Percentiles rank a stretch among this genome's conserved stretches.
phyloP scores from a whole-genome alignment of 2,888 invertebrate species.

The Sycophila texana region DNA sequence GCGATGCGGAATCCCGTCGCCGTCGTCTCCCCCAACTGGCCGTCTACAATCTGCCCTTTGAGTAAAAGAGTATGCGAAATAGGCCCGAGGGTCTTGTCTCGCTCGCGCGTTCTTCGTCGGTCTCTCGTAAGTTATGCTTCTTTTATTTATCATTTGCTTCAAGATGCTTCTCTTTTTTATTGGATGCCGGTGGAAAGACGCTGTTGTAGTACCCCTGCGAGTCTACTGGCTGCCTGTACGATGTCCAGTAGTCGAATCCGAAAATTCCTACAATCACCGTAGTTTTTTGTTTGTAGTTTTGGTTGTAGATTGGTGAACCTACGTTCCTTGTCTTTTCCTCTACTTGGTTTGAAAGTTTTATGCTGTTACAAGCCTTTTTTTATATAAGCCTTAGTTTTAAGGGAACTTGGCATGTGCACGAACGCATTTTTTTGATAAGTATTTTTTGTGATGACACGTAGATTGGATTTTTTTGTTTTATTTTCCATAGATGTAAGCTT shows the following conservation, averaged over 20 bases:
- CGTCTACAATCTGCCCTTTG: slow-evolving; percentile 42
- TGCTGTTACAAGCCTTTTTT: slow-evolving; percentile 22
- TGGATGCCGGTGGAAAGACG: slow-evolving; percentile 62
- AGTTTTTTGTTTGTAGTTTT: slow-evolving; percentile 32
- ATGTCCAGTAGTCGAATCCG: slow-evolving; percentile 42
- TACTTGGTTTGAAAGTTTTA: slow-evolving; percentile 14
- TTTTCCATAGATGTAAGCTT: background rate
- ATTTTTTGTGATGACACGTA: slow-evolving; percentile 8
- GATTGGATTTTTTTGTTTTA: background rate
- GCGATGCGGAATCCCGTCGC: slow-evolving; percentile 53
- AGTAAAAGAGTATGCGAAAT: slow-evolving; percentile 46
- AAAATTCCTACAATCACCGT: slow-evolving; percentile 37
- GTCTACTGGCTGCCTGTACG: slow-evolving; percentile 35
- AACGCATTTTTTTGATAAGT: slow-evolving; percentile 54
- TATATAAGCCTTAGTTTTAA: slow-evolving; percentile 19
- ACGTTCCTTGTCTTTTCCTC: slow-evolving; percentile 16
- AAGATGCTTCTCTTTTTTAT: slow-evolving; percentile 72
- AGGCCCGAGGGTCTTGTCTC: slow-evolving; percentile 61
- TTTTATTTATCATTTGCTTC: slow-evolving; percentile 76
- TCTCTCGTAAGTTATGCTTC: slow-evolving; percentile 76
- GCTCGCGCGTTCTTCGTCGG: slow-evolving; percentile 72
- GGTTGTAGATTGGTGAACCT: slow-evolving; percentile 52
- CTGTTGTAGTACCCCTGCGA: slow-evolving; percentile 38
- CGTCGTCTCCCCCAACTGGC: slow-evolving; percentile 53
- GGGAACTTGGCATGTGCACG: slow-evolving; percentile 64